These are phyloP conservation scores for Mantis religiosa DNA, from an alignment of 2,888 invertebrate species.

Conservation along the genomic window DNA sequence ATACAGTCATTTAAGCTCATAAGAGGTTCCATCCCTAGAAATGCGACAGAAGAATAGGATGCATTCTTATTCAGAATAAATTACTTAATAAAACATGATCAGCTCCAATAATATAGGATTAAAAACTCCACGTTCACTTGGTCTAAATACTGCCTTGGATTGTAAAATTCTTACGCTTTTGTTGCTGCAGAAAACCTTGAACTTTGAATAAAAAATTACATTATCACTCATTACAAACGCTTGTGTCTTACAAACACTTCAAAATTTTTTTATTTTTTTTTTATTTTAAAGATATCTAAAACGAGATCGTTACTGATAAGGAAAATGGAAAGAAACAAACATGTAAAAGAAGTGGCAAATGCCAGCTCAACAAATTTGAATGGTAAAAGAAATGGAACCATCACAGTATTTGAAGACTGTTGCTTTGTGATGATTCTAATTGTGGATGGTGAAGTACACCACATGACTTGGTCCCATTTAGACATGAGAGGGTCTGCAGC, in stretches of 20 bases:
- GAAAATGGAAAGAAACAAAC: not conserved
- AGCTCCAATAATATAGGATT: not conserved
- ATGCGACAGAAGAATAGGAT: not conserved
- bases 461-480: slow-evolving; percentile 28
- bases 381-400: not conserved
- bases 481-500: slow-evolving; percentile 19
- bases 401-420: not conserved
- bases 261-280: not conserved
- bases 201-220: not conserved
- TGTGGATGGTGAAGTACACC: not conserved
- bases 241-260: not conserved
- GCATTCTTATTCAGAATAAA: not conserved
- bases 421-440: not conserved
- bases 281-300: not conserved
- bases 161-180: not conserved
- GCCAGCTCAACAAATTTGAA: not conserved
- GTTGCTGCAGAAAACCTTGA: not conserved
- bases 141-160: no score
- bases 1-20: not conserved
- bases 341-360: not conserved
- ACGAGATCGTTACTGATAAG: not conserved
- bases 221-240: not conserved
- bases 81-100: not conserved
- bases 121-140: not conserved
- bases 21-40: not conserved